Conservation (phyloP, 2,113 vertebrate species). For the Odocoileus hemionus region DNA sequence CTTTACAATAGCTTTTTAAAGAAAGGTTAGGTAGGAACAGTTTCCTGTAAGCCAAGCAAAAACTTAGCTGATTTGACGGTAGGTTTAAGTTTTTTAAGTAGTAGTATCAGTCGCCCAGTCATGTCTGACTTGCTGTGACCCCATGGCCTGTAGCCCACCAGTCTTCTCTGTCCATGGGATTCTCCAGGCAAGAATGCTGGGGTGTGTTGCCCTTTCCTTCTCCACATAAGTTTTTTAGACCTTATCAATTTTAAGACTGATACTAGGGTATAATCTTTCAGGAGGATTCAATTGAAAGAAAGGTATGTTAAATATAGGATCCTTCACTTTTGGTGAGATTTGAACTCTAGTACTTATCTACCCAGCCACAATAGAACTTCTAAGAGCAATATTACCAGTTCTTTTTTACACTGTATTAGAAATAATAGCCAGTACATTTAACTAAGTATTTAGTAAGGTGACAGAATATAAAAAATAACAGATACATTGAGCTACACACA, state of each 20-base stretch:
- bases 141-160: not conserved
- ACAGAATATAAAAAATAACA: not conserved
- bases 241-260: not conserved
- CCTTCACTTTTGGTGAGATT: not conserved
- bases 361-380: not conserved
- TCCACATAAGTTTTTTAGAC: not conserved
- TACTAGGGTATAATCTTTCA: not conserved
- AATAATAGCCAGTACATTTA: not conserved
- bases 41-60: not conserved
- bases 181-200: not conserved
- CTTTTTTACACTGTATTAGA: not conserved
- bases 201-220: not conserved
- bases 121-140: not conserved
- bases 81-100: not conserved
- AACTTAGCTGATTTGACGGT: not conserved
- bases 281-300: not conserved
- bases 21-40: not conserved
- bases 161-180: not conserved
- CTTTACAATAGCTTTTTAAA: not conserved
- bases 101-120: not conserved
- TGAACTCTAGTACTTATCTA: not conserved
- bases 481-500: not conserved
- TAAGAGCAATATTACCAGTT: not conserved
- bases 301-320: not conserved
- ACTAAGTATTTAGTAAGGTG: not conserved